Evolutionary conservation across 1,140 invertebrate species (phyloP).

Genomic region (Mya arenaria): DNA sequence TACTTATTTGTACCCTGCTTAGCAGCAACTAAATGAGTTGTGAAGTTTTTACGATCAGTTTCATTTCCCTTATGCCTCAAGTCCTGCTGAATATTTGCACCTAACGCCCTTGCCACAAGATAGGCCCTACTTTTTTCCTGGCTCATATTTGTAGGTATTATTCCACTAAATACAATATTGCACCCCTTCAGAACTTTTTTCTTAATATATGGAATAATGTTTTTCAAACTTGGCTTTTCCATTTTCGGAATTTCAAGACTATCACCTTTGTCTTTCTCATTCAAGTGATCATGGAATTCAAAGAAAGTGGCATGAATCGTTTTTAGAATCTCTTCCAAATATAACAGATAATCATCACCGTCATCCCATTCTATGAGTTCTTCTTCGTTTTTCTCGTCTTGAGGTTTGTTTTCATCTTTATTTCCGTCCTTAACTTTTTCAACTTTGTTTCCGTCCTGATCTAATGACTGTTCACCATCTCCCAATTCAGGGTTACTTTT

Average conservation of each 20-base stretch:
- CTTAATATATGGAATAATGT: slow-evolving; percentile 92
- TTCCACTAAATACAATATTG: slow-evolving; percentile 94
- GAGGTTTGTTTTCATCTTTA: slow-evolving; percentile 24
- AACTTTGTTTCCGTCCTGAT: neutral
- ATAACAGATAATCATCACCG: slow-evolving; percentile 96
- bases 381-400: slow-evolving; percentile 59
- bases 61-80: slow-evolving; percentile 74
- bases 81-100: slow-evolving; percentile 88
- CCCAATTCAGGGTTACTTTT: neutral
- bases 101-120: slow-evolving; percentile 91
- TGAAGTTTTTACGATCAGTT: slow-evolving; percentile 82
- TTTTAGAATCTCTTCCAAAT: slow-evolving; percentile 93
- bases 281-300: slow-evolving; percentile 86
- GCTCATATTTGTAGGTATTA: slow-evolving; percentile 93
- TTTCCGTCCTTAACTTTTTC: slow-evolving; percentile 7
- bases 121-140: slow-evolving; percentile 92
- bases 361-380: slow-evolving; percentile 85
- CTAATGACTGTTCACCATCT: neutral
- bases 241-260: slow-evolving; percentile 6
- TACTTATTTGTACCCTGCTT: slow-evolving; percentile 87
- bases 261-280: slow-evolving; percentile 32
- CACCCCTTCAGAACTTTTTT: slow-evolving; percentile 90
- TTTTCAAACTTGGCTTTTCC: slow-evolving; percentile 91
- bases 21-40: slow-evolving; percentile 96
- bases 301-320: slow-evolving; percentile 95